Evolutionary conservation across 1,140 invertebrate species (phyloP), one percentile per base, ranked within the genome.

Genomic region (Drosophila trapezifrons): DNA sequence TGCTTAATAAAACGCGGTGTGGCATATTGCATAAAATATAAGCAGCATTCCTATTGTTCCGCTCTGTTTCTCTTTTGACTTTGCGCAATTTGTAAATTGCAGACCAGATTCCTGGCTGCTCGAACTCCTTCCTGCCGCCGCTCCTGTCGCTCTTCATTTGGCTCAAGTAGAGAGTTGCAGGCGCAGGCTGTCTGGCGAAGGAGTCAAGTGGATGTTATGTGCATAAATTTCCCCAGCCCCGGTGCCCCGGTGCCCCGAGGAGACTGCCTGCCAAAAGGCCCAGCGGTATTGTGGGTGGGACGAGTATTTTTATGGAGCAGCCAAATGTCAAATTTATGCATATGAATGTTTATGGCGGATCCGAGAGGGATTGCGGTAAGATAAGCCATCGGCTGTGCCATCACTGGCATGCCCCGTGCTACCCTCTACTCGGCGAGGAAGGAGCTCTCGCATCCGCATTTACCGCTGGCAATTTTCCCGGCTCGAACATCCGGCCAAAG

Each of bases 21-120:
- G 83, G 83, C 83, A 86, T 79, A 89, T 87, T 86, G 83, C 83
- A 86, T 86, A 86, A 86, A 87, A 86, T 86, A 86, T 86, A 83
- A 54, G 51, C 51, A 76, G 76, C 76, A 76, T 76, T 72, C 57
- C 62, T 49, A 80, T 81, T 80, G 60, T 80, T 77, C 59, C 43
- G 22, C 49, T 29, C 25, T 47, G 57, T 57, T 51, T 66, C 65
- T 45, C 29, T 60, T 51, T 32, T 46, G 42, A 27, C 40, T 37
- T 35, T 40, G 45, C 42, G 80, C 84, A 87, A 87, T 87, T 89
- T 87, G 70, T 80, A 89, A 80, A 87, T 80, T 87, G 76, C 72
- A 73, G 56, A 37, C 65, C 64, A 71, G 73, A 76, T 60, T 58
- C 37, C 20, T 27, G 40, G 10, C 15, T 22, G 46, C 38, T 27